These are phyloP conservation scores for Zaprionus ornatus DNA, from an alignment of 1,140 invertebrate genomes.

Conservation along the genomic window DNA sequence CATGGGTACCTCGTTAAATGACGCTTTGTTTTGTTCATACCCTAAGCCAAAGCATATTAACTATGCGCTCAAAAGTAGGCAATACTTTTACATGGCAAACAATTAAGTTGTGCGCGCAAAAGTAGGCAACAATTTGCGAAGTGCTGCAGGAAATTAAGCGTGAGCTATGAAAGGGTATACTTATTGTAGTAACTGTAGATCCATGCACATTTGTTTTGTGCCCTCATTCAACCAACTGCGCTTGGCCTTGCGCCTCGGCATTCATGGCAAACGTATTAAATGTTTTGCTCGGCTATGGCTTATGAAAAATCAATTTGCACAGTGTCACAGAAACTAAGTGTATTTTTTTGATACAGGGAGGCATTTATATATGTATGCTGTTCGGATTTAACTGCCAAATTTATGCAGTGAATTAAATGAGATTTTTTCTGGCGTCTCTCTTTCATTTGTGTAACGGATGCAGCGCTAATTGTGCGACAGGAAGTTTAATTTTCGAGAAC, in stretches of 20 bases:
- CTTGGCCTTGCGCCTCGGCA: neutral
- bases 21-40: slow-evolving; percentile 28
- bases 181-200: neutral
- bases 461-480: slow-evolving; percentile 51
- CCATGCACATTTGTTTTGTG: neutral
- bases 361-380: slow-evolving; percentile 35
- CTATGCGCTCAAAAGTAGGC: neutral
- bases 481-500: slow-evolving; percentile 75
- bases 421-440: slow-evolving; percentile 39
- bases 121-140: neutral
- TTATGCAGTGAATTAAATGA: slow-evolving; percentile 69
- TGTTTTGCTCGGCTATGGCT: slow-evolving; percentile 22
- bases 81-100: neutral
- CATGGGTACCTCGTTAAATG: slow-evolving; percentile 38
- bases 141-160: neutral
- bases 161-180: neutral
- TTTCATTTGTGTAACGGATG: slow-evolving; percentile 42
- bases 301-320: slow-evolving; percentile 72
- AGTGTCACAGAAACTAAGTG: neutral
- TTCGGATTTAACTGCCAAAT: slow-evolving; percentile 37
- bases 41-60: neutral
- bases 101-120: neutral
- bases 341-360: slow-evolving; percentile 12
- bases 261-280: neutral
- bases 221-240: neutral